These are phyloP conservation scores for Siphonodentalium dalli DNA, from an alignment of 2,888 invertebrate species.

Conservation along the genomic window DNA sequence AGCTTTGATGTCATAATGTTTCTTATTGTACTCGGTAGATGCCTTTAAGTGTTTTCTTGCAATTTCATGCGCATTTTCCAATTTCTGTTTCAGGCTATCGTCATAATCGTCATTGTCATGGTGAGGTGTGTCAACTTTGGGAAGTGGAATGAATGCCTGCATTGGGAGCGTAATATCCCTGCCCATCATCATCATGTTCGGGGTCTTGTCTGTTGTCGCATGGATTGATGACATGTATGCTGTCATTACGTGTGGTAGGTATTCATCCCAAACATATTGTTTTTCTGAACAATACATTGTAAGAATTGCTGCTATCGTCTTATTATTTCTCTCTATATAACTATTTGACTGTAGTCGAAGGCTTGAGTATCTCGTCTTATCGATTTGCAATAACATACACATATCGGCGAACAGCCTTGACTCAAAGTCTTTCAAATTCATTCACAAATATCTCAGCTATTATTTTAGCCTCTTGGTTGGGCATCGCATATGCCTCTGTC, in stretches of 20 bases:
- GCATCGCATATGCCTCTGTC: too few relatives aligned
- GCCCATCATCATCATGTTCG: constrained; percentile 12
- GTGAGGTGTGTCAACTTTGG: not conserved
- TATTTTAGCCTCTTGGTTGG: too few relatives aligned
- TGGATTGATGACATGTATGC: constrained; percentile 30
- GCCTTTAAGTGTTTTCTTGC: constrained; percentile 16
- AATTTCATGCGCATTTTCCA: constrained; percentile 7
- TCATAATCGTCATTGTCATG: constrained; percentile 4
- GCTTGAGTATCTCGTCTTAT: constrained; percentile 1
- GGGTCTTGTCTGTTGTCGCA: constrained; percentile 22
- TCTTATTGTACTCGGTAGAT: too few relatives aligned
- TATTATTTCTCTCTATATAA: constrained; percentile 33
- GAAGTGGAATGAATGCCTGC: constrained; percentile 14
- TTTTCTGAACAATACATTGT: constrained; percentile 26
- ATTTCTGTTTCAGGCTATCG: not conserved
- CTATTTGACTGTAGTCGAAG: constrained; percentile 26
- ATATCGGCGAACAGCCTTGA: too few relatives aligned
- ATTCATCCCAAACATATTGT: constrained; percentile 40
- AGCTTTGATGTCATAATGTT: too few relatives aligned
- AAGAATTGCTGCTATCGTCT: constrained; percentile 27
- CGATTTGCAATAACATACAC: too few relatives aligned
- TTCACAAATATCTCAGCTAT: too few relatives aligned
- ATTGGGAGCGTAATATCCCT: constrained; percentile 24
- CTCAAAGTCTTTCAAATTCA: too few relatives aligned
- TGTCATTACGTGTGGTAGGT: constrained; percentile 23